Percentiles rank a stretch among this genome's conserved stretches.
Conservation (phyloP, 2,797 vertebrate species). For the Etheostoma perlongum region DNA sequence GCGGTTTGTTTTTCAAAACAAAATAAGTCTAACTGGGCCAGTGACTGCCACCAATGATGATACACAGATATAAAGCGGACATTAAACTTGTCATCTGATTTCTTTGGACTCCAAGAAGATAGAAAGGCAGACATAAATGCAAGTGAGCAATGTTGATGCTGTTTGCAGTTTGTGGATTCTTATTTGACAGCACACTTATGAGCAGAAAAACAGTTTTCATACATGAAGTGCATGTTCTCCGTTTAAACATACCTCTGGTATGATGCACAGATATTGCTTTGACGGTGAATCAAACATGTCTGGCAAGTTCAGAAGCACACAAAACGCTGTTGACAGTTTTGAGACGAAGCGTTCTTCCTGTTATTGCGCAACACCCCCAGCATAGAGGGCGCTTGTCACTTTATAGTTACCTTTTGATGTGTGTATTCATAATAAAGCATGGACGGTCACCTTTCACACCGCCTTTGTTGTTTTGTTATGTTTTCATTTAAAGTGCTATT, state of each 20-base stretch:
- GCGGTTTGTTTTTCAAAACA: neutral
- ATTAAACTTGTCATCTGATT: neutral
- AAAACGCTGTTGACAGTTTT: too few relatives aligned
- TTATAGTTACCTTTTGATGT: too few relatives aligned
- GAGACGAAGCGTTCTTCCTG: too few relatives aligned
- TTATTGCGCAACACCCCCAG: too few relatives aligned
- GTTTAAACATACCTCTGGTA: neutral
- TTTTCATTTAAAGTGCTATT: too few relatives aligned
- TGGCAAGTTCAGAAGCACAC: too few relatives aligned
- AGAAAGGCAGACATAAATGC: neutral
- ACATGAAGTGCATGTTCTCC: neutral
- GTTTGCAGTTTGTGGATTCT: slow-evolving; percentile 8
- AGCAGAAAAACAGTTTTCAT: neutral
- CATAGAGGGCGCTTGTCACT: too few relatives aligned
- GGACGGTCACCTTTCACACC: too few relatives aligned
- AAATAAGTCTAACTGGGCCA: neutral
- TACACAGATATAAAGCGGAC: neutral
- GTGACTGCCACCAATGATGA: neutral
- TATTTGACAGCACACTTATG: neutral
- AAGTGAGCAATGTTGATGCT: neutral
- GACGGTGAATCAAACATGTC: too few relatives aligned
- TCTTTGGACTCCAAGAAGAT: slow-evolving; percentile 2
- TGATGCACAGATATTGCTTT: neutral
- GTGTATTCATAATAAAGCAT: too few relatives aligned
- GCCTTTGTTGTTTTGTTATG: too few relatives aligned